Conservation (phyloP, 2,888 invertebrate genomes). For the Ormyrus rosae region DNA sequence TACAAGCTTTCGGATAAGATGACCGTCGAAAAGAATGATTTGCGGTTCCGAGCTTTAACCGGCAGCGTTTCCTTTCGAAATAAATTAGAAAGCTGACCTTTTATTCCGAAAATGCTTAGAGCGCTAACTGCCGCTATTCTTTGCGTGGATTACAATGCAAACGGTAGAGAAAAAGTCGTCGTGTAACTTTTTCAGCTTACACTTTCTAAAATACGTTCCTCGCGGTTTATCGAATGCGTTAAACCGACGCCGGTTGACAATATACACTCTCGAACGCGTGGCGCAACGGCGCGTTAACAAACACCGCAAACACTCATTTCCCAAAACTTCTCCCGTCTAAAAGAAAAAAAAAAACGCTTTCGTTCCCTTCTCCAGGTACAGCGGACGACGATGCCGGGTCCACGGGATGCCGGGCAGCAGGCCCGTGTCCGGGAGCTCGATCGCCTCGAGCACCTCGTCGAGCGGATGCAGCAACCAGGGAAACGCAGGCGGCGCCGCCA, state of each 20-base stretch:
- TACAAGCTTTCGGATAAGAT: too few species aligned
- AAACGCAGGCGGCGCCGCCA: constrained; percentile 81
- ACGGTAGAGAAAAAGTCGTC: too few species aligned
- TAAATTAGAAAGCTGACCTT: too few species aligned
- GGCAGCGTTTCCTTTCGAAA: too few species aligned
- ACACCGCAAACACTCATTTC: too few species aligned
- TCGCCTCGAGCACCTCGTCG: constrained; percentile 80
- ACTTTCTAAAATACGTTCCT: too few species aligned
- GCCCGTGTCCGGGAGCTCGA: constrained; percentile 86
- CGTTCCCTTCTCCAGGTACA: constrained; percentile 71
- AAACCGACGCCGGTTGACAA: not conserved
- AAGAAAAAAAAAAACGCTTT: not conserved
- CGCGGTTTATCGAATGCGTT: not conserved
- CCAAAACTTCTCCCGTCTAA: constrained; percentile 23
- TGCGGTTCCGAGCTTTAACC: too few species aligned
- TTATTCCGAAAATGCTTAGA: too few species aligned
- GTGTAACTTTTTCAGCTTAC: too few species aligned
- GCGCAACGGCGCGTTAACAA: not conserved
- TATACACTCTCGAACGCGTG: not conserved
- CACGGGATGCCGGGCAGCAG: constrained; percentile 76
- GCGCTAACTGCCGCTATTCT: too few species aligned
- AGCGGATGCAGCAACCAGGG: constrained; percentile 74
- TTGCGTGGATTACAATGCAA: too few species aligned
- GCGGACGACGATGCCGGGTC: constrained; percentile 75
- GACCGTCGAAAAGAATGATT: too few species aligned